These are phyloP conservation scores for Pardalotus punctatus DNA, from an alignment of 2,113 vertebrate genomes.

Conservation along the genomic window DNA sequence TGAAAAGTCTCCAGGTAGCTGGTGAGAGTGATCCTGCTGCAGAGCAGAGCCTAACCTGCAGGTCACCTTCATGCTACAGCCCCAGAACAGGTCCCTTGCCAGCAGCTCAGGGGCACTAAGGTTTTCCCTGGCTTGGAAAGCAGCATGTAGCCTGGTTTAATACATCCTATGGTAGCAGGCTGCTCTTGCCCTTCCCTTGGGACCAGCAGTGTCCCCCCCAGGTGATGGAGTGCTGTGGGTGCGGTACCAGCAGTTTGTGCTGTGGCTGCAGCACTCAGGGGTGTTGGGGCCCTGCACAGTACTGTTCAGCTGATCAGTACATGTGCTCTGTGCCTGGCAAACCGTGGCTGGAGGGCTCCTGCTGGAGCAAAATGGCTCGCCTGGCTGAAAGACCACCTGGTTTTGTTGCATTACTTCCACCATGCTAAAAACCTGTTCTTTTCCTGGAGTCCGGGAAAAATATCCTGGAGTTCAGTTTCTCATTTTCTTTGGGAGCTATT, in stretches of 20 bases:
- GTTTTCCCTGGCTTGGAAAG: neutral
- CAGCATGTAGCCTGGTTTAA: neutral
- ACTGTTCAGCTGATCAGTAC: rapidly evolving
- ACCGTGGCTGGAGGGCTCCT: rapidly evolving
- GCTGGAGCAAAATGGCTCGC: neutral
- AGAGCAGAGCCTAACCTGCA: neutral
- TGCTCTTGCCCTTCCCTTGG: neutral
- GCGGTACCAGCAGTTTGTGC: rapidly evolving
- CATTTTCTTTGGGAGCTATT: neutral
- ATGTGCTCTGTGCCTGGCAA: rapidly evolving
- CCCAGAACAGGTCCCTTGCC: neutral
- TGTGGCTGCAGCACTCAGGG: rapidly evolving
- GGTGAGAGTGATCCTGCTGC: neutral
- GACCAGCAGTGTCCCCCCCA: neutral
- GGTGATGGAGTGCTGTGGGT: rapidly evolving
- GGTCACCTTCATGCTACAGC: rapidly evolving
- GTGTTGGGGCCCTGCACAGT: rapidly evolving
- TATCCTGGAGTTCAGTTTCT: neutral
- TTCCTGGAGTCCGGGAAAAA: neutral
- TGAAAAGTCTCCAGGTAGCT: neutral
- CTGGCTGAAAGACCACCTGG: neutral
- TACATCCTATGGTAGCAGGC: neutral
- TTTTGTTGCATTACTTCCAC: neutral
- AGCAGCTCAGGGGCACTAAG: neutral
- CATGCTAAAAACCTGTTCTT: neutral